Conservation (phyloP, 2,797 vertebrate genomes). For the Enteromius afrohamiltoni region DNA sequence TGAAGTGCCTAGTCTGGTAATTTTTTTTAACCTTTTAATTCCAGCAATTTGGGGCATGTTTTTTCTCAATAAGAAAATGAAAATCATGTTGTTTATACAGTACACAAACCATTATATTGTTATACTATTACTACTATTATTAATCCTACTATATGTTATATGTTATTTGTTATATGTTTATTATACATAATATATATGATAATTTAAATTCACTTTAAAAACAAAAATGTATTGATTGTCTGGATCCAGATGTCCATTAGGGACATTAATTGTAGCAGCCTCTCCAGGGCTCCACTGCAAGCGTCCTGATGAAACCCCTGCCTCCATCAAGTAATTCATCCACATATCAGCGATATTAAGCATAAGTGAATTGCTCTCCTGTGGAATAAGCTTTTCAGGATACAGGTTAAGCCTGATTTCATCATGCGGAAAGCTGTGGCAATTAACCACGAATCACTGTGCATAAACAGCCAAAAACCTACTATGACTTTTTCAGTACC, state of each 20-base stretch:
- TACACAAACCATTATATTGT: not conserved
- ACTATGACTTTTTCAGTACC: slow-evolving; percentile 50
- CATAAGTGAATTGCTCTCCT: slow-evolving; percentile 20
- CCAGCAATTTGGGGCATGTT: not conserved
- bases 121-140: no score
- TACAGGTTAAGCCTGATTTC: slow-evolving; percentile 21
- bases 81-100: not conserved
- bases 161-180: not conserved
- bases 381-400: slow-evolving; percentile 20
- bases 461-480: slow-evolving; percentile 63
- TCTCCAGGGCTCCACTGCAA: slow-evolving; percentile 1
- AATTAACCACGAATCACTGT: slow-evolving; percentile 56
- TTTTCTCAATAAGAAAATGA: not conserved
- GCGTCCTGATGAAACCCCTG: slow-evolving; percentile 30
- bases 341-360: slow-evolving; percentile 21
- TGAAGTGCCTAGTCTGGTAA: not conserved
- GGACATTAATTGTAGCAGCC: not conserved
- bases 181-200: not conserved
- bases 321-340: slow-evolving; percentile 6
- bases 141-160: not conserved
- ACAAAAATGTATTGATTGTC: not conserved
- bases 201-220: not conserved
- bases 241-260: not conserved
- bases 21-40: not conserved
- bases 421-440: not conserved